Conservation (phyloP, 2,113 vertebrate species). For the Panthera tigris region DNA sequence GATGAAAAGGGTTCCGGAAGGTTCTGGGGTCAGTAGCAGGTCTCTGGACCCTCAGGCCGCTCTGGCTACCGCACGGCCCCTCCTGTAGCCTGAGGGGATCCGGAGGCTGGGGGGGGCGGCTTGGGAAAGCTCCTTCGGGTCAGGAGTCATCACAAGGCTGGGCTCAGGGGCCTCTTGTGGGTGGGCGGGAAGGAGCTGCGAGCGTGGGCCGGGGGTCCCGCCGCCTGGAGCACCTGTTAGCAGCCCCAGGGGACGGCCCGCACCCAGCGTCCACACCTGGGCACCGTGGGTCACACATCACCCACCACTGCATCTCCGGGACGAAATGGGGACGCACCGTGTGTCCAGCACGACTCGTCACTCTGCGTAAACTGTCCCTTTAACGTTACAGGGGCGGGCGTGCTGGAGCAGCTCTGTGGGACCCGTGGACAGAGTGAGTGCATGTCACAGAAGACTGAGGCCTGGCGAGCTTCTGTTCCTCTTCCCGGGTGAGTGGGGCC, state of each 20-base stretch:
- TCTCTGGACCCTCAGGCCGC: no score
- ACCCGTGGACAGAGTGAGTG: background rate
- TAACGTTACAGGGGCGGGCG: rapidly evolving
- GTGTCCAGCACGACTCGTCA: background rate
- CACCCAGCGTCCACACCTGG: rapidly evolving
- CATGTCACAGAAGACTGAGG: background rate
- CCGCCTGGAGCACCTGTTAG: background rate
- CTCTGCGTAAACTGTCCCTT: background rate
- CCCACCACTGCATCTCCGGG: background rate
- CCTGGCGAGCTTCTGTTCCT: rapidly evolving
- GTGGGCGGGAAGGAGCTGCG: background rate
- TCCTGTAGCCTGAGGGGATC: rapidly evolving
- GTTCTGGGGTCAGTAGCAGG: background rate
- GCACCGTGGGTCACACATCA: rapidly evolving
- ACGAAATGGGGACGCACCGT: no score
- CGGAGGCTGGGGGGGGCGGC: background rate
- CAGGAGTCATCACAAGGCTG: background rate
- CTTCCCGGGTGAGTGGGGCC: background rate
- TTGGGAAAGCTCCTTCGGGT: background rate
- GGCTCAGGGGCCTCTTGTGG: background rate
- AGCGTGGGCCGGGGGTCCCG: rapidly evolving
- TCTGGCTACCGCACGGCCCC: no score
- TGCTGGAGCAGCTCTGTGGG: background rate
- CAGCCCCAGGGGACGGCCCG: no score
- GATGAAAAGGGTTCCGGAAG: background rate